Base-by-base conservation (phyloP, 1,140 invertebrate species). In the Pseudomyrmex concolor region DNA sequence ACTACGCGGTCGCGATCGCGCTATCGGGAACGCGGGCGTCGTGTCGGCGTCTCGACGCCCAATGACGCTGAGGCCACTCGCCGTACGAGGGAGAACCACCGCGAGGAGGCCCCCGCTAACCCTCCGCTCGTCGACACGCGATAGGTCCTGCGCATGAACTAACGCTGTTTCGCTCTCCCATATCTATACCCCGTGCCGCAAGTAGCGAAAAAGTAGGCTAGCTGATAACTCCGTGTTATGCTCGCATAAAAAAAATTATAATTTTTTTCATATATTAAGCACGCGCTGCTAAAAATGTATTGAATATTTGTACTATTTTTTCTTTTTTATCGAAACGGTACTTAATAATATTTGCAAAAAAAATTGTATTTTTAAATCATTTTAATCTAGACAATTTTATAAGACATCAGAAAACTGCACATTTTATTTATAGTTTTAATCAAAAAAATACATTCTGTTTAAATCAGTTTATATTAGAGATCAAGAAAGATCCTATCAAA, bases 31-130 rank as follows among this genome's bases (percentile, higher is more conserved):
- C 86, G 84, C 90, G 88, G 34, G 86, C 90, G 90, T 89, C 90
- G 87, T 90, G 88, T 86, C 89, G 90, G 89, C 90, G 92, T 90
- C 90, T 87, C 89, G 89, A 92, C 91, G 91, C 93, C 92, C 91
- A 93, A 92, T 93, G 92, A 91, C 78, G 89, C 86, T 85, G 83
- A 86, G 84, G 82, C 72, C 82, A 76, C 72, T 72, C 72, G 84
- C 66, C 82, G 83, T 85, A 85, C 74, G 78, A 87, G 78, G 83
- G 86, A 87, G 84, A 86, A 62, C 86, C 85, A 86, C 85, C 51
- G 71, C 57, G 66, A 76, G 70, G 64, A 63, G 71, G 66, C 73
- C 87, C 50, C 70, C 83, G 22, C 60, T 67, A 50, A 64, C 76
- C 50, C 64, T 25, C 57, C 54, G 59, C 57, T 59, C 55, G 64